These are phyloP conservation scores for Hydrotaea cyrtoneurina DNA, from an alignment of 2,888 invertebrate species.

Conservation along the genomic window DNA sequence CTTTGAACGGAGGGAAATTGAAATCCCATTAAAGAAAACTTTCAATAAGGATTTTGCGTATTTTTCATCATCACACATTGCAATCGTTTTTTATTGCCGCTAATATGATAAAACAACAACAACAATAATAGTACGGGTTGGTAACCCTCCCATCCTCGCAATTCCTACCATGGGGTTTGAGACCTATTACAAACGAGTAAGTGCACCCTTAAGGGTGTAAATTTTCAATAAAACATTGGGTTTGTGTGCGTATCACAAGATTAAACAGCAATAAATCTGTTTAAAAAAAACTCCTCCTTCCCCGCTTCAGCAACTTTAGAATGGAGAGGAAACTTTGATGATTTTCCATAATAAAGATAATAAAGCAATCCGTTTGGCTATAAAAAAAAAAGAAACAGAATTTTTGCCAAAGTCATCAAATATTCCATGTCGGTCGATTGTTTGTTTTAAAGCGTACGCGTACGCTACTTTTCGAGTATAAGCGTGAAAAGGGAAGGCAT, in stretches of 20 bases:
- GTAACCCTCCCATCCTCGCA: background rate
- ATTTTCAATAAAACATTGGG: slow-evolving; percentile 5
- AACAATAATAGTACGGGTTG: background rate
- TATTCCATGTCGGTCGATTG: background rate
- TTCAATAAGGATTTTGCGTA: slow-evolving; percentile 23
- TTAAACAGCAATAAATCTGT: slow-evolving; percentile 44
- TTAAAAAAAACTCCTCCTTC: slow-evolving; percentile 1
- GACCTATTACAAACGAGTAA: background rate
- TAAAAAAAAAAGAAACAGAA: slow-evolving; percentile 51
- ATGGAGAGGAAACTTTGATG: slow-evolving; percentile 35
- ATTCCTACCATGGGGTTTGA: slow-evolving; percentile 7
- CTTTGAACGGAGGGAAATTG: background rate
- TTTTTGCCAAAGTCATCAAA: slow-evolving; percentile 18
- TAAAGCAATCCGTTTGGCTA: slow-evolving; percentile 49
- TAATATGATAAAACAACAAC: slow-evolving; percentile 35
- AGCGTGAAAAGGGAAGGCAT: slow-evolving; percentile 36
- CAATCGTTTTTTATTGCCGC: slow-evolving; percentile 42
- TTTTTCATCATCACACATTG: slow-evolving; percentile 37
- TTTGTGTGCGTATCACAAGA: slow-evolving; percentile 34
- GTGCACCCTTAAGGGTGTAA: background rate
- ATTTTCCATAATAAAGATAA: slow-evolving; percentile 50
- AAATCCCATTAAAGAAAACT: slow-evolving; percentile 35
- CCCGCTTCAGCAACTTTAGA: background rate
- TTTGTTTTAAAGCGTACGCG: slow-evolving; percentile 19
- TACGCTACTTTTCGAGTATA: background rate